These are phyloP conservation scores for Diachasma alloeum DNA, from an alignment of 1,140 invertebrate genomes.

Conservation along the genomic window DNA sequence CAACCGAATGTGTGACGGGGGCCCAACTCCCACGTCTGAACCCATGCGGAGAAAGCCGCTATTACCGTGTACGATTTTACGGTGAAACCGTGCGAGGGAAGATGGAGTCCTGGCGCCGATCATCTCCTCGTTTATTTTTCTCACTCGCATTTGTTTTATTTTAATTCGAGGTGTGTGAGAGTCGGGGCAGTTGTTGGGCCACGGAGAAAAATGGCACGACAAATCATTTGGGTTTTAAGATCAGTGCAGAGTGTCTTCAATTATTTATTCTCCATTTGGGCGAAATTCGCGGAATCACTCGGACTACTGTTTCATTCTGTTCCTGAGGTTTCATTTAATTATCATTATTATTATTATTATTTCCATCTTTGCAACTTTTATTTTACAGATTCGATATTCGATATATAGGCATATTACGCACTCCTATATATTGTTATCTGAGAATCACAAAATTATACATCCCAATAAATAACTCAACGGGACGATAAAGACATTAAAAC, in stretches of 20 bases:
- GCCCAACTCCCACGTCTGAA: constrained; percentile 6
- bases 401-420: neutral
- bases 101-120: constrained; percentile 1
- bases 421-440: neutral
- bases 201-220: neutral
- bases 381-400: too few species aligned
- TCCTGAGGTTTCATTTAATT: too few species aligned
- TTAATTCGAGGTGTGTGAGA: neutral
- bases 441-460: neutral
- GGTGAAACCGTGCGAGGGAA: neutral
- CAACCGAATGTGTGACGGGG: neutral
- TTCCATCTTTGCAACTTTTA: too few species aligned
- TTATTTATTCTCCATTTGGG: neutral
- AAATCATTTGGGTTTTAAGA: neutral
- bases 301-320: neutral
- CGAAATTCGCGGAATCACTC: neutral
- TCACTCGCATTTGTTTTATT: neutral
- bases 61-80: constrained; percentile 6
- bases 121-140: neutral
- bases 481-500: constrained; percentile 21
- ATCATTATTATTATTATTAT: too few species aligned
- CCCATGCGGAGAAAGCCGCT: constrained; percentile 7
- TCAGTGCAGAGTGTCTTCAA: neutral
- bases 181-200: neutral
- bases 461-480: constrained; percentile 19